Conservation (phyloP, 92 coral and sea anemone species). For the Paramuricea clavata region DNA sequence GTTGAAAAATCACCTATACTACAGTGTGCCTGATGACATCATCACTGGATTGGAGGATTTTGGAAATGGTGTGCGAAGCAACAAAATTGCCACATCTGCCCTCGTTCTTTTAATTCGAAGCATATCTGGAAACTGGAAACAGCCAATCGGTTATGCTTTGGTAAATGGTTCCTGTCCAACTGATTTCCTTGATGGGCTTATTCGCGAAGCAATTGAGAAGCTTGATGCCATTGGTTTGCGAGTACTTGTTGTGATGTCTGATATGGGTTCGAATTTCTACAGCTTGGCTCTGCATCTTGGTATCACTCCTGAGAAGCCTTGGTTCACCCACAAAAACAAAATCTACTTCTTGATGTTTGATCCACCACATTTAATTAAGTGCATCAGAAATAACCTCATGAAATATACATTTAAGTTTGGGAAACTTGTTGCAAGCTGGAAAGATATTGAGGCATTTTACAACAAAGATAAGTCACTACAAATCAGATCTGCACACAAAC, state of each 20-base stretch:
- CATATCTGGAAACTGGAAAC: no score
- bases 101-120: slow-evolving; percentile 3
- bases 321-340: background rate
- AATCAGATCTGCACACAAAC: background rate
- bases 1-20: background rate
- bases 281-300: slow-evolving; percentile 6
- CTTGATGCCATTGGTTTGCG: background rate
- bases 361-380: slow-evolving; percentile 22
- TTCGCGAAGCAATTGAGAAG: slow-evolving; percentile 11
- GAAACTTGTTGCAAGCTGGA: background rate
- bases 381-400: background rate
- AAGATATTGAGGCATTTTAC: slow-evolving; percentile 9
- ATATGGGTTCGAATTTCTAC: slow-evolving; percentile 6
- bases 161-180: slow-evolving; percentile 4
- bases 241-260: background rate
- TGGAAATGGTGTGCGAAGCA: background rate
- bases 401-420: no score
- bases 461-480: background rate
- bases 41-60: slow-evolving; percentile 3
- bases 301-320: no score
- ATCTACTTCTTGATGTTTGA: background rate
- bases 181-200: background rate
- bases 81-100: slow-evolving; percentile 14
- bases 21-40: slow-evolving; percentile 12
- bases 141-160: background rate